phyloP scores from a whole-genome alignment of 2,113 vertebrate genomes.

The Turdus rufiventris region DNA sequence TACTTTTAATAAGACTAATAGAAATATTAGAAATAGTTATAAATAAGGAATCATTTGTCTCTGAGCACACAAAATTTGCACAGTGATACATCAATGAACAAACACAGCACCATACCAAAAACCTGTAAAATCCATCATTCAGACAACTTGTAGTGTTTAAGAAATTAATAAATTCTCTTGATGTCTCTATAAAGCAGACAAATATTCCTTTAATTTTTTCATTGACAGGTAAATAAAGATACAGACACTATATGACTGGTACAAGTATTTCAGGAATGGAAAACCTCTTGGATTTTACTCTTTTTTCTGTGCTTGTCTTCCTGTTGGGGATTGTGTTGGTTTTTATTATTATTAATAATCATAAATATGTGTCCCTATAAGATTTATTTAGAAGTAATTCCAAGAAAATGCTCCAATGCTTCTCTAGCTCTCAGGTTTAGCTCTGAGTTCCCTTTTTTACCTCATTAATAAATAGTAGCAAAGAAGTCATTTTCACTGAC shows the following conservation, averaged over 20 bases:
- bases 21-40: neutral
- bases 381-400: neutral
- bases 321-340: neutral
- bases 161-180: neutral
- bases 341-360: neutral
- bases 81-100: neutral
- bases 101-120: neutral
- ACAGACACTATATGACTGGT: neutral
- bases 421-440: neutral
- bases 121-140: neutral
- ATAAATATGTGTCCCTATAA: neutral
- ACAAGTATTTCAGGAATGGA: neutral
- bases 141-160: neutral
- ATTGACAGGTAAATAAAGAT: neutral
- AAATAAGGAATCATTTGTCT: neutral
- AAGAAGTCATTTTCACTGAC: neutral
- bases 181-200: neutral
- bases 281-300: neutral
- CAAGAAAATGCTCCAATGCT: neutral
- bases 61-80: neutral
- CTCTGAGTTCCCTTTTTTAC: neutral
- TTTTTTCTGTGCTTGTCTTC: neutral
- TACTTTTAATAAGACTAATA: neutral
- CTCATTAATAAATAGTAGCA: neutral
- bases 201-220: neutral